Evolutionary conservation across 2,888 invertebrate genomes (phyloP), one percentile per base, ranked within the genome.

Genomic region (Pyrocoelia pectoralis): DNA sequence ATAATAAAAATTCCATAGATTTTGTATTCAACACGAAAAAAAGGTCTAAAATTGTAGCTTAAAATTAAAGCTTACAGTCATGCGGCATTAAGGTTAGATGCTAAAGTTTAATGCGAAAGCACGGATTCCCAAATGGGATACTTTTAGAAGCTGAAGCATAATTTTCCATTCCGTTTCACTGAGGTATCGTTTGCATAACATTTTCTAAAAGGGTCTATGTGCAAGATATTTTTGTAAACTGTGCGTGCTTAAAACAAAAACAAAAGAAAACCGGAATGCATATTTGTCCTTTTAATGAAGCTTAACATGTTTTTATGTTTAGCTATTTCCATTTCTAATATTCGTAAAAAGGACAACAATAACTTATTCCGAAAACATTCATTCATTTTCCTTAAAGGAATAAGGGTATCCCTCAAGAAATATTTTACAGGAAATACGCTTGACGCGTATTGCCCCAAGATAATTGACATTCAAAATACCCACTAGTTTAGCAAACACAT

Each of bases 141-240:
- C 60, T 60, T 60, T 60, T 49, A 60, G 54, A 55, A 19, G 54
- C 60, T 54, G 60, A 14, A 60, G 60, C 54, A 60, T 60, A 60
- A 60, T 60, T 60, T 60, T 60, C 60, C 60, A 54, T 60, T 60
- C 60, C 60, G 54, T 60, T 60, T 60, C 60, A 60, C 60, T 60
- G 60, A 60, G 60, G 54, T 53, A 53, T 60, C 54, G 49, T 60
- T 60, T 60, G 54, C 60, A 60, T 60, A 60, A 60, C 54, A 54
- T 54, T 60, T 60, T 60, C 60, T 60, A 49, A 60, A 54, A 60
- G 24, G 60, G 54, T 60, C 53, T 54, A 54, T 54, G 54, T 46
- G 43, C 49, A 38, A 54, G 54, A 60, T 48, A 60, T 60, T 60
- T 54, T 43, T 49, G 49, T 60, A 54, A 29, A 15, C 38, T 46